Evolutionary conservation across 2,888 invertebrate genomes (phyloP).

Genomic region (Volucella inflata): DNA sequence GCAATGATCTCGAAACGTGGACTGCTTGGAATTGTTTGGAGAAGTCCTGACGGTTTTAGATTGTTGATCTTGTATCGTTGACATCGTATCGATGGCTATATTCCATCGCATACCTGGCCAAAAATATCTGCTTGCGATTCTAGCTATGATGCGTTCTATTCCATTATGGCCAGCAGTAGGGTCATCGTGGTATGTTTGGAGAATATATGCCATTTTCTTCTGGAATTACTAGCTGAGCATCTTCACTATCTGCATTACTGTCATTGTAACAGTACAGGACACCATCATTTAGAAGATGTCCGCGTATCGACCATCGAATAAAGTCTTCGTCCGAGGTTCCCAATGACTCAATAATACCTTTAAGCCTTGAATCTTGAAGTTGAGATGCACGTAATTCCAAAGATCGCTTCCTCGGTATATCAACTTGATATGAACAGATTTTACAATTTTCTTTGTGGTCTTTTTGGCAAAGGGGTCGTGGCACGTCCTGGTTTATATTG

Average conservation of each 20-base stretch:
- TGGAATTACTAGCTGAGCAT: no score
- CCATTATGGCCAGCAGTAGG: constrained; percentile 73
- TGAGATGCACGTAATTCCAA: not conserved
- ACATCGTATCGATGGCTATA: constrained; percentile 24
- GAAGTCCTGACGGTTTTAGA: constrained; percentile 70
- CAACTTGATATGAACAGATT: constrained; percentile 10
- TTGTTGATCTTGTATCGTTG: constrained; percentile 62
- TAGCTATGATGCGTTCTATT: constrained; percentile 48
- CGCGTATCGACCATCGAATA: not conserved
- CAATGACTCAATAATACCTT: constrained; percentile 7
- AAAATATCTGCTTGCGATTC: constrained; percentile 56
- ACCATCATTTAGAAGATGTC: no score
- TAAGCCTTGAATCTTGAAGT: constrained; percentile 9
- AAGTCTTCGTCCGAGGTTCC: constrained; percentile 18
- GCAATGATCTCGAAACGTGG: constrained; percentile 71
- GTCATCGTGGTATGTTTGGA: constrained; percentile 62
- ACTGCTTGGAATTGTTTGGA: constrained; percentile 57
- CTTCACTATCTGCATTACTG: no score
- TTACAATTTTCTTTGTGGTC: constrained; percentile 21
- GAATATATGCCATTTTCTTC: constrained; percentile 45
- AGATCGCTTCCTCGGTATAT: constrained; percentile 7
- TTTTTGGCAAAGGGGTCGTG: constrained; percentile 9
- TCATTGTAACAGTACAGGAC: no score
- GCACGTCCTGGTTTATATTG: no score
- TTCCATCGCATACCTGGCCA: constrained; percentile 55